These are phyloP conservation scores for Holocentrus rufus DNA, from an alignment of 2,797 vertebrate genomes.

Conservation along the genomic window DNA sequence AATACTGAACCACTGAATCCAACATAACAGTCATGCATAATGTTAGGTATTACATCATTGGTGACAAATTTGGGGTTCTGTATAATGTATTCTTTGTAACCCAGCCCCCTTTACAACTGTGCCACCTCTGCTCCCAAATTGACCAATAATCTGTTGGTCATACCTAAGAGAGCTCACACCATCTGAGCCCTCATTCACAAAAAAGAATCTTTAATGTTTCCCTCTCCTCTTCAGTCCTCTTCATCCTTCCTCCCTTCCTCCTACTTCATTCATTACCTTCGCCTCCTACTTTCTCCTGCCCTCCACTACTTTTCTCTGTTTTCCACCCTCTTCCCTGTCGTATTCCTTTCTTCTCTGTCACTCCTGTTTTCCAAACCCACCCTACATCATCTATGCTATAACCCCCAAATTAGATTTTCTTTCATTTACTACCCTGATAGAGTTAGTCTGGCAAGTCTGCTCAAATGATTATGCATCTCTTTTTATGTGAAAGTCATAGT, in stretches of 20 bases:
- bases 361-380: background rate
- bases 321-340: background rate
- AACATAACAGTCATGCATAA: too few relatives aligned
- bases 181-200: too few relatives aligned
- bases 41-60: too few relatives aligned
- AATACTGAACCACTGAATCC: too few relatives aligned
- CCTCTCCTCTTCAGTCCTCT: constrained; percentile 5
- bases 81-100: too few relatives aligned
- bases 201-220: too few relatives aligned
- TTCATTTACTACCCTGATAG: background rate
- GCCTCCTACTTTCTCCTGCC: background rate
- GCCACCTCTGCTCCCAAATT: too few relatives aligned
- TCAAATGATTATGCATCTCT: background rate
- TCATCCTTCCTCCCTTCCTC: background rate
- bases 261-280: too few relatives aligned
- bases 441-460: background rate
- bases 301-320: background rate
- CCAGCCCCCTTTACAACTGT: too few relatives aligned
- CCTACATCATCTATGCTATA: background rate
- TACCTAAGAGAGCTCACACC: too few relatives aligned
- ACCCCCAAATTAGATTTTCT: background rate
- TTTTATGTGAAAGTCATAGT: constrained; percentile 1
- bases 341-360: background rate
- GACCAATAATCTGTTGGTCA: too few relatives aligned
- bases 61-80: too few relatives aligned